Evolutionary conservation across 2,113 vertebrate species (phyloP).

Genomic region (Platichthys flesus): DNA sequence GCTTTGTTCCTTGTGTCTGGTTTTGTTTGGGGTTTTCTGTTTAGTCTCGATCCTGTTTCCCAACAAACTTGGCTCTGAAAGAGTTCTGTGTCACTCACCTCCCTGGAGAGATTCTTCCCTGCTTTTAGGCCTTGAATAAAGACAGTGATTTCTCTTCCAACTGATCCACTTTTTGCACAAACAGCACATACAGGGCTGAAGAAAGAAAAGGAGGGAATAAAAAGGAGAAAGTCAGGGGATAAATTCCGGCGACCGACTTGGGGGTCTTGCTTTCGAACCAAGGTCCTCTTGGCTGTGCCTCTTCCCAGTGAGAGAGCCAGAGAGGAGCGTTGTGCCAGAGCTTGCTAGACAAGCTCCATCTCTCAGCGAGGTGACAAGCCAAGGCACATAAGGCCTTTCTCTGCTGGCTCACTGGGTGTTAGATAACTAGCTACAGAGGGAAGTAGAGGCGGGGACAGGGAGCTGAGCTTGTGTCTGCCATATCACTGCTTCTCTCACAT

Average conservation of each 20-base stretch:
- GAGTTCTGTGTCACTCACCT: constrained; percentile 49
- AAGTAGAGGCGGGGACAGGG: constrained; percentile 23
- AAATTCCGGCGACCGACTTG: constrained; percentile 56
- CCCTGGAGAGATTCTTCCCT: constrained; percentile 54
- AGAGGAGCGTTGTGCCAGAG: constrained; percentile 60
- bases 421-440: constrained; percentile 41
- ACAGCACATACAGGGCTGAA: constrained; percentile 41
- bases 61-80: constrained; percentile 60
- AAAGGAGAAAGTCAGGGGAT: constrained; percentile 50
- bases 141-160: constrained; percentile 29
- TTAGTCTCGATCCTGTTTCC: constrained; percentile 56
- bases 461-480: constrained; percentile 43
- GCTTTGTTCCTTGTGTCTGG: constrained; percentile 38
- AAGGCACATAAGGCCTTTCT: constrained; percentile 61
- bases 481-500: constrained; percentile 12
- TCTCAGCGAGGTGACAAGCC: constrained; percentile 70
- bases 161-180: constrained; percentile 48
- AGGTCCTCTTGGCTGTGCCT: constrained; percentile 55
- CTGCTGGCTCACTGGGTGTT: constrained; percentile 41
- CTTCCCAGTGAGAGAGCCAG: constrained; percentile 46
- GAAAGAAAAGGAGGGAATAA: constrained; percentile 31
- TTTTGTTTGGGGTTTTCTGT: constrained; percentile 35
- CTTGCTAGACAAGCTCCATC: constrained; percentile 61
- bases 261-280: constrained; percentile 61
- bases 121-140: constrained; percentile 49